phyloP scores from a whole-genome alignment of 2,113 vertebrate genomes.

The Hyaena hyaena region DNA sequence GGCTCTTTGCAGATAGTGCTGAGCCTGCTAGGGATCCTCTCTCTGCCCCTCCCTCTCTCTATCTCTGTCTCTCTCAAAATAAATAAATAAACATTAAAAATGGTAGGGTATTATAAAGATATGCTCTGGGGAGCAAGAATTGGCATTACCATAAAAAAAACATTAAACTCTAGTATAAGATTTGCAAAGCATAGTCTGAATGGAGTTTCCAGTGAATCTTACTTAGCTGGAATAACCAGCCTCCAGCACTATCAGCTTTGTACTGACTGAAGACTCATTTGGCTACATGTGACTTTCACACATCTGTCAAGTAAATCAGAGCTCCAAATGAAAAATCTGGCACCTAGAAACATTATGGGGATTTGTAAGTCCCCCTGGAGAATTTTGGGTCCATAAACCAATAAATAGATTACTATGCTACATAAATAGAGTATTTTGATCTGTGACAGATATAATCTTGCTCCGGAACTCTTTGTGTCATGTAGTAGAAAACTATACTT shows the following conservation, averaged over 20 bases:
- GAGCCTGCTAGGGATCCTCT: too few species aligned
- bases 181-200: conserved; percentile 7
- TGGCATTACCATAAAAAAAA: background rate
- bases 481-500: background rate
- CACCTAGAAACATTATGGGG: conserved; percentile 65
- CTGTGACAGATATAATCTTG: conserved; percentile 60
- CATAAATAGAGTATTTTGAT: conserved; percentile 64
- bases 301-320: conserved; percentile 71
- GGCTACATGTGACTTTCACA: conserved; percentile 62
- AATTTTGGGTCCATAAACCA: conserved; percentile 75
- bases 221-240: background rate
- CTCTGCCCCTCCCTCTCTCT: too few species aligned
- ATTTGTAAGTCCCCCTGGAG: conserved; percentile 75
- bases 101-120: background rate
- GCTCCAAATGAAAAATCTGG: conserved; percentile 75
- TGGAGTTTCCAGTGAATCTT: conserved; percentile 18
- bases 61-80: too few species aligned
- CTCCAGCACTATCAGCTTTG: background rate
- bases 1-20: too few species aligned
- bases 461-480: conserved; percentile 18
- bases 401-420: conserved; percentile 64
- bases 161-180: background rate
- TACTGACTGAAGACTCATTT: conserved; percentile 54
- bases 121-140: background rate
- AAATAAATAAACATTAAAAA: too few species aligned